These are phyloP conservation scores for Psittacara wagleri DNA, from an alignment of 2,113 vertebrate species.

Conservation along the genomic window DNA sequence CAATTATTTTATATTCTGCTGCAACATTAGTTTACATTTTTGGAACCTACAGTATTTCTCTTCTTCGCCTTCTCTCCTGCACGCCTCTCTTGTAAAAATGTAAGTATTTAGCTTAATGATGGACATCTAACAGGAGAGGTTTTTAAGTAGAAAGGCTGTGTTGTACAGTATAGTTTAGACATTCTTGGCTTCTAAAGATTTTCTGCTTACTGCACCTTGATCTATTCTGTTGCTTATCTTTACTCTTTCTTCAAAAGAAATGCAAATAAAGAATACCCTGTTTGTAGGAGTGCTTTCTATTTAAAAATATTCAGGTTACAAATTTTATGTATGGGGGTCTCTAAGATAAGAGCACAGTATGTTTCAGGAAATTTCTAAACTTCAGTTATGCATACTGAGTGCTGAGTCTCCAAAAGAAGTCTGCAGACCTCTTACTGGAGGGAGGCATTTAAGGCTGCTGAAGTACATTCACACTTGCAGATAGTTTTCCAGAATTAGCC, in stretches of 20 bases:
- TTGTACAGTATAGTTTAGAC: slow-evolving; percentile 22
- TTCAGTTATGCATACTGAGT: neutral
- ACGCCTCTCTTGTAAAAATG: slow-evolving; percentile 72
- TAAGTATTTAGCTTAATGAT: slow-evolving; percentile 68
- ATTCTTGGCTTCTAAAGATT: slow-evolving; percentile 31
- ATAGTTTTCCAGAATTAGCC: neutral
- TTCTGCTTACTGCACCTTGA: slow-evolving; percentile 47
- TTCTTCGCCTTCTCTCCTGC: slow-evolving; percentile 71
- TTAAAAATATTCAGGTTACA: neutral
- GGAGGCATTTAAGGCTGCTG: neutral
- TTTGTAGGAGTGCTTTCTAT: neutral
- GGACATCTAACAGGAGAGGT: slow-evolving; percentile 65
- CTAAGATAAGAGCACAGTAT: neutral
- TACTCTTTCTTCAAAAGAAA: slow-evolving; percentile 22
- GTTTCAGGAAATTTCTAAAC: neutral
- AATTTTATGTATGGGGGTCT: neutral
- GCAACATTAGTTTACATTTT: slow-evolving; percentile 73
- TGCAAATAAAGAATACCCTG: neutral
- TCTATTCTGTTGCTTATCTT: slow-evolving; percentile 61
- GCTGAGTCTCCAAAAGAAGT: neutral
- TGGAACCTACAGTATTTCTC: slow-evolving; percentile 72
- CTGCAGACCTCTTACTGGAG: neutral
- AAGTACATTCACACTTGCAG: neutral
- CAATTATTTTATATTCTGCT: slow-evolving; percentile 70
- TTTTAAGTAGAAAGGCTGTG: slow-evolving; percentile 56